phyloP scores from a whole-genome alignment of 2,888 invertebrate species.

The Ophion costatus region DNA sequence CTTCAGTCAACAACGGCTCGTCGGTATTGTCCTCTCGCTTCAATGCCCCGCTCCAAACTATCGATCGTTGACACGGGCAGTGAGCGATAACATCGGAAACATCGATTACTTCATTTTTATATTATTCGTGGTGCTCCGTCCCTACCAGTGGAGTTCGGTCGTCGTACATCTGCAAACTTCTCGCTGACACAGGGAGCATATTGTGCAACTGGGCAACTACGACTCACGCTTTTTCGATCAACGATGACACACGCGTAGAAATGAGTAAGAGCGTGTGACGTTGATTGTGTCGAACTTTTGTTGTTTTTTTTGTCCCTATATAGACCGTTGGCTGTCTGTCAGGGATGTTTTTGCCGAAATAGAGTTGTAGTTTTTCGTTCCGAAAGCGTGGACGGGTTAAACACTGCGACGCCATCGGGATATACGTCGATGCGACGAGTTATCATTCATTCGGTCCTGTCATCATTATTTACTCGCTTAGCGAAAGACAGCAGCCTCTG shows the following conservation, averaged over 20 bases:
- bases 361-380: constrained; percentile 54
- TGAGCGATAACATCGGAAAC: constrained; percentile 39
- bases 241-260: constrained; percentile 16
- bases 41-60: constrained; percentile 30
- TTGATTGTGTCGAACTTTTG: constrained; percentile 16
- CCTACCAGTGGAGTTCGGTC: constrained; percentile 34
- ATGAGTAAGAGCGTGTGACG: constrained; percentile 11
- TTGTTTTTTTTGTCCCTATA: constrained; percentile 13
- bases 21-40: constrained; percentile 31
- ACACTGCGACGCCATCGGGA: constrained; percentile 40
- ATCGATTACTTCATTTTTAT: constrained; percentile 48
- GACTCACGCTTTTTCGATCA: constrained; percentile 54
- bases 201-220: constrained; percentile 4
- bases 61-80: constrained; percentile 47
- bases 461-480: constrained; percentile 49
- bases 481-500: constrained; percentile 31
- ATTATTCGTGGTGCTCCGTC: constrained; percentile 16
- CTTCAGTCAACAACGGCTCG: neutral
- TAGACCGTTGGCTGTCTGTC: constrained; percentile 32
- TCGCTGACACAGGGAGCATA: neutral
- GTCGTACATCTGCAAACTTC: constrained; percentile 35
- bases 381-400: constrained; percentile 34
- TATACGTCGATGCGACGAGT: constrained; percentile 44
- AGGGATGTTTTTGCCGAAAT: constrained; percentile 24
- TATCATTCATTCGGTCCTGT: constrained; percentile 46